Conservation (phyloP, 1,140 invertebrate genomes). For the Musca vetustissima region DNA sequence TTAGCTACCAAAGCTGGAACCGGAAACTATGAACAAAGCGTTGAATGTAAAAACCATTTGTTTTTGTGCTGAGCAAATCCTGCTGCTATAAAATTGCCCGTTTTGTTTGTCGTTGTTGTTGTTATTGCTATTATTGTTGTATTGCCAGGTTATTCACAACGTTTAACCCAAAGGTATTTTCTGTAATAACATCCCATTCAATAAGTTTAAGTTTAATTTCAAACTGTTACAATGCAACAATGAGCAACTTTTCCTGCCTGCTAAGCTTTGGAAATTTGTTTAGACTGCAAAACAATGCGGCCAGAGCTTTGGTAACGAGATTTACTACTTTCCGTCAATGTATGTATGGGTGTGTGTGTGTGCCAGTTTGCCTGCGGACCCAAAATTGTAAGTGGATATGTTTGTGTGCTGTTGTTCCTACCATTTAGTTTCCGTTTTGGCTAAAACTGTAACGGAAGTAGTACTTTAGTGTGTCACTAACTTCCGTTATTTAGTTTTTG, state of each 20-base stretch:
- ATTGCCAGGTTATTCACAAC: no score
- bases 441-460: constrained; percentile 7
- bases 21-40: constrained; percentile 5
- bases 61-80: background rate
- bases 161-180: constrained; percentile 9
- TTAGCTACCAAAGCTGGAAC: background rate
- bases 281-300: background rate
- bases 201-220: constrained; percentile 5
- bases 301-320: background rate
- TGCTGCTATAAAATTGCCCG: background rate
- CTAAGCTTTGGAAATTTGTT: background rate
- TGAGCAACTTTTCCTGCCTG: background rate
- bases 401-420: no score
- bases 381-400: no score
- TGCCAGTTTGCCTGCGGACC: no score
- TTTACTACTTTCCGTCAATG: background rate
- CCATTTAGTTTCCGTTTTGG: no score
- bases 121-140: background rate
- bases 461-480: constrained; percentile 23
- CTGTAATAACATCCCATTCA: constrained; percentile 17
- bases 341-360: background rate
- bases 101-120: background rate
- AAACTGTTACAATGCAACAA: background rate
- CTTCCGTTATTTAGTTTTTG: constrained; percentile 23
- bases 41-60: background rate